Percentiles rank a stretch among this genome's conserved stretches.
phyloP scores from a whole-genome alignment of 2,113 vertebrate species.

The Trematocara macrostoma region DNA sequence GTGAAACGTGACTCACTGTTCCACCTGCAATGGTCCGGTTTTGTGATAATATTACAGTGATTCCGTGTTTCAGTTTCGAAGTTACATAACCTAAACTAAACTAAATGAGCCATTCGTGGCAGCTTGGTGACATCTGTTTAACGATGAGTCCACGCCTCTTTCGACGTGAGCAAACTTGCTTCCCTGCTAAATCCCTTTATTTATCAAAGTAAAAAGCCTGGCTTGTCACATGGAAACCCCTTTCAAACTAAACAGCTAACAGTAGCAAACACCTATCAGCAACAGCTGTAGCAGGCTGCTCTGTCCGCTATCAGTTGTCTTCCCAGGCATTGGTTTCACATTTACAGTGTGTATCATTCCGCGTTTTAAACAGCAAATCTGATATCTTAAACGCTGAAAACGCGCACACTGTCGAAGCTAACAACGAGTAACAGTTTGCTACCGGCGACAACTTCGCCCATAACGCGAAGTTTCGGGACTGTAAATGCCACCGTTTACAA shows the following conservation, averaged over 20 bases:
- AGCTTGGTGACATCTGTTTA: neutral
- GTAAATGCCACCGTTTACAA: neutral
- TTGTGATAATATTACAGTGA: neutral
- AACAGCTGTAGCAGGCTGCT: neutral
- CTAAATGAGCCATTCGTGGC: neutral
- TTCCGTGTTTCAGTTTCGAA: neutral
- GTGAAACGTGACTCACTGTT: neutral
- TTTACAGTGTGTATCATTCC: neutral
- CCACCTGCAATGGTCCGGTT: accelerated
- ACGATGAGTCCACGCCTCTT: neutral
- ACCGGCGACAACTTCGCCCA: neutral
- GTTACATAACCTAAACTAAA: neutral
- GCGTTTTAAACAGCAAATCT: neutral
- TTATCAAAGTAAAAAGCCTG: neutral
- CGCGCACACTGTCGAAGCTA: too few species aligned
- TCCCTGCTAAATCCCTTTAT: neutral
- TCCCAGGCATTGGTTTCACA: neutral
- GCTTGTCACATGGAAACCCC: neutral
- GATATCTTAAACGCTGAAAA: neutral
- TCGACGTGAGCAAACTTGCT: neutral
- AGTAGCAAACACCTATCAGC: neutral
- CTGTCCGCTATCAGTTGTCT: neutral
- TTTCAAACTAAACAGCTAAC: neutral
- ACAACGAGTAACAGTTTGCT: neutral
- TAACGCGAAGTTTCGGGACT: neutral